Evolutionary conservation across 1,140 invertebrate genomes (phyloP).

Genomic region (Calycopis cecrops): DNA sequence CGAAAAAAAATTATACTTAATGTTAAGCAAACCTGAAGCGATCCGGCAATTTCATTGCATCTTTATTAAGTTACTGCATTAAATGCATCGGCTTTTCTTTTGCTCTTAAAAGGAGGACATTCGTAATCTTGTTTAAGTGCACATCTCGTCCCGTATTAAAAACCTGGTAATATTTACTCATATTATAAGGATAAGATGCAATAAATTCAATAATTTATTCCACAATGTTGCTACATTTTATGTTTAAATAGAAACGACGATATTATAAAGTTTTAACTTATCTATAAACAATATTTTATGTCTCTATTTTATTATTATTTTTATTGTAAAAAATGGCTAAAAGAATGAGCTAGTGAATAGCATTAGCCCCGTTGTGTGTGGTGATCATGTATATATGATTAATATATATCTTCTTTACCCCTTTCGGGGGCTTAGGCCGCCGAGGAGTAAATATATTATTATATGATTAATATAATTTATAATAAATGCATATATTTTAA

Average conservation of each 20-base stretch:
- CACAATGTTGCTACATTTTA: slow-evolving; percentile 21
- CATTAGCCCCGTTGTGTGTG: too few relatives aligned
- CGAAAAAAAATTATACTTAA: slow-evolving; percentile 54
- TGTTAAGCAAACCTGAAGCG: slow-evolving; percentile 48
- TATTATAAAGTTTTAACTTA: not conserved
- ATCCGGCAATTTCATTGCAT: slow-evolving; percentile 47
- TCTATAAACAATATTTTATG: not conserved
- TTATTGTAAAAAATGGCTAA: not conserved
- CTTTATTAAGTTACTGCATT: slow-evolving; percentile 53
- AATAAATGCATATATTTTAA: too few relatives aligned
- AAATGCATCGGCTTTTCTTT: slow-evolving; percentile 38
- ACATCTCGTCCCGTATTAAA: slow-evolving; percentile 34
- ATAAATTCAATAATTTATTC: slow-evolving; percentile 27
- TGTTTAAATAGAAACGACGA: not conserved
- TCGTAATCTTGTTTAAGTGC: slow-evolving; percentile 48
- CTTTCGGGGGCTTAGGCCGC: too few relatives aligned
- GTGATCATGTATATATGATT: too few relatives aligned
- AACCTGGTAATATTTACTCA: slow-evolving; percentile 23
- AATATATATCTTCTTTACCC: too few relatives aligned
- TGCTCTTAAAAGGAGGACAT: slow-evolving; percentile 27
- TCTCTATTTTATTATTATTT: not conserved
- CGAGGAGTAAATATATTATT: too few relatives aligned
- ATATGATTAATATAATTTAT: too few relatives aligned
- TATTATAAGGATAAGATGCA: slow-evolving; percentile 29
- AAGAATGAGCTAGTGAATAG: too few relatives aligned